phyloP scores from a whole-genome alignment of 2,888 invertebrate species.

The Epirrhoe tristata region DNA sequence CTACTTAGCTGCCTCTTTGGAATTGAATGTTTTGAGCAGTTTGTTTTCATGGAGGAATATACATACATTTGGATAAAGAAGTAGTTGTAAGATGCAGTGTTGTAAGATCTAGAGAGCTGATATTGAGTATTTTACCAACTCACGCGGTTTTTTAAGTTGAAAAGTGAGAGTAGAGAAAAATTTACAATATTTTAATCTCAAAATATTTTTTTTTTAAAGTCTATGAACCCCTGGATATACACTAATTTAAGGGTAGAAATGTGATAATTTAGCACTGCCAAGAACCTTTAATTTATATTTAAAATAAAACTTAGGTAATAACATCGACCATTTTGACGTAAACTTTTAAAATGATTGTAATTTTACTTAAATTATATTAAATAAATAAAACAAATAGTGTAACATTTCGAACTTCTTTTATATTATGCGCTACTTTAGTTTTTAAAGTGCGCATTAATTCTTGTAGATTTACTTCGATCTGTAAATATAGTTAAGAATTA shows the following conservation, averaged over 20 bases:
- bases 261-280: constrained; percentile 37
- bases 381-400: not conserved
- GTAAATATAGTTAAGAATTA: constrained; percentile 36
- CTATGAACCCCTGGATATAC: constrained; percentile 8
- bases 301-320: constrained; percentile 4
- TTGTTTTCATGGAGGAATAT: no score
- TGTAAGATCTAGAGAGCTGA: no score
- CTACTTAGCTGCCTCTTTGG: not conserved
- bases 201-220: no score
- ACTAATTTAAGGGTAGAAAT: constrained; percentile 25
- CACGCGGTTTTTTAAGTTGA: no score
- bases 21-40: not conserved
- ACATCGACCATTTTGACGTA: not conserved
- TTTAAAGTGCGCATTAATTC: constrained; percentile 7
- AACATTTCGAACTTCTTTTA: not conserved
- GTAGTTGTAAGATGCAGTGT: no score
- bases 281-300: constrained; percentile 29
- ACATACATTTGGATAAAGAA: no score
- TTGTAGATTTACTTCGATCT: constrained; percentile 13
- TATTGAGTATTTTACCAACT: no score
- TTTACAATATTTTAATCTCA: no score
- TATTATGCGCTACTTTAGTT: constrained; percentile 10
- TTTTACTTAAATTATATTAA: not conserved
- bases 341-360: not conserved
- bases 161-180: no score